Evolutionary conservation across 2,888 invertebrate genomes (phyloP), one percentile per base, ranked within the genome.

Genomic region (Tinea semifulvella): DNA sequence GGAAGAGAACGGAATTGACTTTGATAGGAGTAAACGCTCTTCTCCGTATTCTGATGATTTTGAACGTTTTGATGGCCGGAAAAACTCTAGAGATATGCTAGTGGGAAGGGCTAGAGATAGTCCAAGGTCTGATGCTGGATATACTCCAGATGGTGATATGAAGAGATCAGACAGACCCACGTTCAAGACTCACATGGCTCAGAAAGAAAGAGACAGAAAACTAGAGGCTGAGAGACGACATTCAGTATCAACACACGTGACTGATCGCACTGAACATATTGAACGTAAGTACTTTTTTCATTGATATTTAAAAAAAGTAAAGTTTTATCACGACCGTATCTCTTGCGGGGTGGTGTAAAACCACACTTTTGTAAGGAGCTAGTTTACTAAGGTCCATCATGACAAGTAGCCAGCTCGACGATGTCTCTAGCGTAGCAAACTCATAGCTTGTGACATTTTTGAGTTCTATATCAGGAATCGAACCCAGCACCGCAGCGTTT

Each of bases 161-260:
- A 74, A 81, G 52, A 68, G 73, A 10, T 53, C 60, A 1, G 85
- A 85, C 45, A 72, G 88, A 42, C 86, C 88, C 0, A 89, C 89
- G 1, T 90, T 89, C 56, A 85, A 88, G 54, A 89, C 89, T 1
- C 89, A 90, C 57, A 88, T 88, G 86, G 86, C 83, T 1, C 85
- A 87, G 58, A 88, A 88, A 50, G 86, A 88, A 55, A 75, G 87
- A 52, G 77, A 81, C 38, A 66, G 76, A 44, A 79, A 79, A 51
- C 70, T 84, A 46, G 90, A 91, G 56, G 85, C 88, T 2, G 90
- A 91, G 52, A 86, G 91, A 48, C 85, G 90, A 55, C 86, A 88
- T 46, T 90, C 91, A 0, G 88, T 90, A 1, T 90, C 90, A 0
- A 91, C 91, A 0, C 85, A 89, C 53, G 85, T 86, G 40, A 90